Percentiles rank a stretch among this genome's conserved stretches.
Conservation (phyloP, 2,113 vertebrate genomes). For the Corythornis madagascariensis region DNA sequence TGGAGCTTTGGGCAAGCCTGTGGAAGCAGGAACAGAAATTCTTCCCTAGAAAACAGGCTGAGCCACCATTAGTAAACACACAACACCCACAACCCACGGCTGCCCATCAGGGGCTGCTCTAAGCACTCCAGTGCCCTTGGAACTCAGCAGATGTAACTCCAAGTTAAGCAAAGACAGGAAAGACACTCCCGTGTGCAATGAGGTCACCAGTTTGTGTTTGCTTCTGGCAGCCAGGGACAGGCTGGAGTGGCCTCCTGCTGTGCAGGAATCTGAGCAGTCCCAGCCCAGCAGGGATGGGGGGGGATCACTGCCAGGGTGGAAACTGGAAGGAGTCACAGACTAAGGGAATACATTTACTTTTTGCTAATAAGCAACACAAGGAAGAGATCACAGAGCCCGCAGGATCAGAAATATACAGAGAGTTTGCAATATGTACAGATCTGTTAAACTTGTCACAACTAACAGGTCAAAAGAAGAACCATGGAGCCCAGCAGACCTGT, state of each 20-base stretch:
- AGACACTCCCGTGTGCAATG: not conserved
- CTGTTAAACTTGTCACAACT: not conserved
- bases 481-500: not conserved
- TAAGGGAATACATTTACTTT: not conserved
- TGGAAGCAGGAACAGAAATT: not conserved
- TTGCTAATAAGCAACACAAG: not conserved
- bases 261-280: not conserved
- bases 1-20: not conserved
- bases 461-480: not conserved
- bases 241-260: no score
- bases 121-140: not conserved
- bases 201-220: not conserved
- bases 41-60: not conserved
- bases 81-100: not conserved
- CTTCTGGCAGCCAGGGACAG: not conserved
- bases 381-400: not conserved
- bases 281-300: not conserved
- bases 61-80: not conserved
- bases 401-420: not conserved
- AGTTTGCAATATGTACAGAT: fast-evolving
- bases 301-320: not conserved
- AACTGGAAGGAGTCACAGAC: not conserved
- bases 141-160: not conserved
- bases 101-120: not conserved
- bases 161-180: not conserved